Percentiles rank a stretch among this genome's conserved stretches.
Evolutionary conservation across 2,113 vertebrate species (phyloP).

Genomic region (Rhinolophus ferrumequinum): DNA sequence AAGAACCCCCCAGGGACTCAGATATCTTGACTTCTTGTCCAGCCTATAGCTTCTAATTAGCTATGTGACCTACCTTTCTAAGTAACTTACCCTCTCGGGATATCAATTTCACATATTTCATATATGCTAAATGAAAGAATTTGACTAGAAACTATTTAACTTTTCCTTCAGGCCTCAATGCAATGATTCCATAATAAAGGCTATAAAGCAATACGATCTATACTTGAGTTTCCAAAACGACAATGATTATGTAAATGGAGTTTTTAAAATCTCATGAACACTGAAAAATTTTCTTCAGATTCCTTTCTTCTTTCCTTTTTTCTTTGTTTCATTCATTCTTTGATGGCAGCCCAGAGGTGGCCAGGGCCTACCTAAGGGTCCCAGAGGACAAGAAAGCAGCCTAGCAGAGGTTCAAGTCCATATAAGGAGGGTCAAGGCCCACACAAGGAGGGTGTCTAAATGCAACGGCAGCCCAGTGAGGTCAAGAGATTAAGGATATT

Average conservation of each 20-base stretch:
- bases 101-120: background rate
- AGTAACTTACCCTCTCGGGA: background rate
- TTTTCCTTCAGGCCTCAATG: background rate
- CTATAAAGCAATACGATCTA: background rate
- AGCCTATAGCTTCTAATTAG: background rate
- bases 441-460: background rate
- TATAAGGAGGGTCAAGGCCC: background rate
- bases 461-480: background rate
- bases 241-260: background rate
- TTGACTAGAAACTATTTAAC: background rate
- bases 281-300: background rate
- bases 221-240: background rate
- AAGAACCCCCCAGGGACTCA: background rate
- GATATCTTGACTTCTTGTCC: background rate
- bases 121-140: background rate
- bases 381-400: background rate
- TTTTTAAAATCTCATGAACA: background rate
- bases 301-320: background rate
- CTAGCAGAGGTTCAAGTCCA: background rate
- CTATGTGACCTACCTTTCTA: background rate
- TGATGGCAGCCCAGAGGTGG: background rate
- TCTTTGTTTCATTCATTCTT: background rate
- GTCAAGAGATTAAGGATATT: background rate
- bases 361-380: too few relatives aligned
- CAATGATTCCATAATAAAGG: background rate